Percentiles rank a stretch among this genome's conserved stretches.
These are phyloP conservation scores for Aphidoletes aphidimyza DNA, from an alignment of 2,888 invertebrate genomes.

Conservation along the genomic window DNA sequence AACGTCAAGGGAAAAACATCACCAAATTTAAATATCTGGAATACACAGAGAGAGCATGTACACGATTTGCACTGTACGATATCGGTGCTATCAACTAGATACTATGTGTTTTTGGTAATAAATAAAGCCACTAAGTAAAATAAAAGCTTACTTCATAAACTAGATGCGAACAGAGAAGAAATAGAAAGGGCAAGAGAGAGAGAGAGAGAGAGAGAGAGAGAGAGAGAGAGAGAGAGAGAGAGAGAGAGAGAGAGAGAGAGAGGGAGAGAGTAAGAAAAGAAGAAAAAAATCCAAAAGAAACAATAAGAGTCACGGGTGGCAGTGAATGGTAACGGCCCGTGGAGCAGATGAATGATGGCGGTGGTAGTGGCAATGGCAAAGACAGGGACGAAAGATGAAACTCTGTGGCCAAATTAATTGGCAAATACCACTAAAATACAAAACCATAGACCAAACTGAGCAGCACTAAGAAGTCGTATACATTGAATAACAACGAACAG, in stretches of 20 bases:
- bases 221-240: background rate
- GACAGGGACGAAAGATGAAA: background rate
- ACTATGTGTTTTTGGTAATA: conserved; percentile 5
- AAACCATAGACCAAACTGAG: conserved; percentile 33
- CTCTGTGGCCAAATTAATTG: conserved; percentile 51
- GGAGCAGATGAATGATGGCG: background rate
- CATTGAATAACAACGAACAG: conserved; percentile 29
- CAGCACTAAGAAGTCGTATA: conserved; percentile 39
- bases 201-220: background rate
- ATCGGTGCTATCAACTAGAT: background rate
- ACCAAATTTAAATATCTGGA: conserved; percentile 16
- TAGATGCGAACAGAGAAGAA: background rate
- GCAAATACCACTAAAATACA: conserved; percentile 45
- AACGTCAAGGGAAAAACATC: background rate
- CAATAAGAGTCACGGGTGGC: conserved; percentile 1
- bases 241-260: background rate
- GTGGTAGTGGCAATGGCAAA: background rate
- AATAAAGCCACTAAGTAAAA: conserved; percentile 52
- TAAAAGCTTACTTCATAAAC: conserved; percentile 41
- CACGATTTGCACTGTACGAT: background rate
- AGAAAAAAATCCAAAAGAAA: background rate
- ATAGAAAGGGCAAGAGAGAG: background rate
- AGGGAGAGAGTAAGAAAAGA: no score
- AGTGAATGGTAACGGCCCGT: background rate
- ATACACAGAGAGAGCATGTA: no score